Conservation (phyloP, 2,113 vertebrate species). For the Lates calcarifer region DNA sequence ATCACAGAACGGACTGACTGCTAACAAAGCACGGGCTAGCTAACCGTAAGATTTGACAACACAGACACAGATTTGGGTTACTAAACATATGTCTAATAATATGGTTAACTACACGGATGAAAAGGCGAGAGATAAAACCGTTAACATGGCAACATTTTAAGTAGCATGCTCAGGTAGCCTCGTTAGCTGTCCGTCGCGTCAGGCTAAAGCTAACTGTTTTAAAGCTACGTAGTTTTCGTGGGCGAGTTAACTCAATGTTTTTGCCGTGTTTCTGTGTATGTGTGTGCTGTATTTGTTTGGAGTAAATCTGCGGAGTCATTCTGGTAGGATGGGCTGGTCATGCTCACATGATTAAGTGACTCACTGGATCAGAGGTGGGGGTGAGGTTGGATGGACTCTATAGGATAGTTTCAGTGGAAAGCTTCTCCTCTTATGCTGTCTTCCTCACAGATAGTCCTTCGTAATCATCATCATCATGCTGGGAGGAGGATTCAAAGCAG, state of each 20-base stretch:
- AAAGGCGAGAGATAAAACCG: not conserved
- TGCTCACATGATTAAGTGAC: conserved; percentile 74
- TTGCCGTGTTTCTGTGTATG: not conserved
- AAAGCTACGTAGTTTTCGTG: not conserved
- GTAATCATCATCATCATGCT: conserved; percentile 89
- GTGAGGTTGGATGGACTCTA: not conserved
- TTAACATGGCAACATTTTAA: not conserved
- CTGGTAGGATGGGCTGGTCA: conserved; percentile 14
- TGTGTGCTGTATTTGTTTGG: conserved; percentile 28
- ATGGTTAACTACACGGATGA: not conserved
- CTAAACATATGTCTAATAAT: accelerated
- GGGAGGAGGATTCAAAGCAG: conserved; percentile 94
- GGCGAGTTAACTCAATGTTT: not conserved
- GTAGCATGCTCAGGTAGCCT: accelerated
- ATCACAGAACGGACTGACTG: conserved; percentile 29
- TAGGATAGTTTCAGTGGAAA: conserved; percentile 3
- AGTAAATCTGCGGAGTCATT: conserved; percentile 36
- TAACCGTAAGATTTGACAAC: not conserved
- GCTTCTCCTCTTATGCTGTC: not conserved
- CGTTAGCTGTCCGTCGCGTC: conserved; percentile 8
- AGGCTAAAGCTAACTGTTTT: conserved; percentile 52
- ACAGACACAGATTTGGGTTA: not conserved
- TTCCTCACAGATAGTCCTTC: conserved; percentile 52
- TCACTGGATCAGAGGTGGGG: conserved; percentile 49
- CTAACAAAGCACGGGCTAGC: conserved; percentile 46